These are phyloP conservation scores for Cossypha heuglini DNA, from an alignment of 2,797 vertebrate genomes.

Conservation along the genomic window DNA sequence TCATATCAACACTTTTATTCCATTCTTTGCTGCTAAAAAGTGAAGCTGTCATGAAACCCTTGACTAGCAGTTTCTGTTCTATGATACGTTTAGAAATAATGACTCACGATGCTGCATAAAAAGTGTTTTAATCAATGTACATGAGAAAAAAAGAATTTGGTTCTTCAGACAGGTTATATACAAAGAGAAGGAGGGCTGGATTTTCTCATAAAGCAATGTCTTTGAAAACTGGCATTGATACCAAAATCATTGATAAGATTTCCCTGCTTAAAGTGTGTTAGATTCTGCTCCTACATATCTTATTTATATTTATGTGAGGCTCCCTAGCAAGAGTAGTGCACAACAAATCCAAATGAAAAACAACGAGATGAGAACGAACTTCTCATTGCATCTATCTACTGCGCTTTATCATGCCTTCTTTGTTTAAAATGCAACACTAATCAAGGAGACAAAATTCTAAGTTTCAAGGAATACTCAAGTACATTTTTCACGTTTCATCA, in stretches of 20 bases:
- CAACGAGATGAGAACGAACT: background rate
- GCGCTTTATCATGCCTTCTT: background rate
- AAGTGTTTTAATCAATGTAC: background rate
- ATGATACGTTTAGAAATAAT: background rate
- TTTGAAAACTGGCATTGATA: background rate
- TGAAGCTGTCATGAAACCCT: background rate
- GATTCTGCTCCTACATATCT: background rate
- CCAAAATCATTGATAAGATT: background rate
- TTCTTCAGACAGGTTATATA: background rate
- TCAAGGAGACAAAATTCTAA: background rate
- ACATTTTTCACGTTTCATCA: background rate
- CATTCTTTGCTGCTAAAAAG: background rate
- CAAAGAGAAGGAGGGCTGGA: background rate
- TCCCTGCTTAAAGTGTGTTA: background rate
- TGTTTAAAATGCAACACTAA: background rate
- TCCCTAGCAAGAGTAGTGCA: background rate
- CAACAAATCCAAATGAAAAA: background rate
- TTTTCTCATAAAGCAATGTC: background rate
- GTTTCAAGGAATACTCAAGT: accelerated
- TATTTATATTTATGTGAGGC: background rate
- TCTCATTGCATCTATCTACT: background rate
- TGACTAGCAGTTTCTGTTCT: background rate
- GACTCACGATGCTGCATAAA: background rate
- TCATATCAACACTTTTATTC: background rate
- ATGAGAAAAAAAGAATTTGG: background rate